A percentile compares a stretch with the other conserved stretches of the same genome.
phyloP scores from a whole-genome alignment of 2,797 vertebrate species.

The Phrynocephalus forsythii region DNA sequence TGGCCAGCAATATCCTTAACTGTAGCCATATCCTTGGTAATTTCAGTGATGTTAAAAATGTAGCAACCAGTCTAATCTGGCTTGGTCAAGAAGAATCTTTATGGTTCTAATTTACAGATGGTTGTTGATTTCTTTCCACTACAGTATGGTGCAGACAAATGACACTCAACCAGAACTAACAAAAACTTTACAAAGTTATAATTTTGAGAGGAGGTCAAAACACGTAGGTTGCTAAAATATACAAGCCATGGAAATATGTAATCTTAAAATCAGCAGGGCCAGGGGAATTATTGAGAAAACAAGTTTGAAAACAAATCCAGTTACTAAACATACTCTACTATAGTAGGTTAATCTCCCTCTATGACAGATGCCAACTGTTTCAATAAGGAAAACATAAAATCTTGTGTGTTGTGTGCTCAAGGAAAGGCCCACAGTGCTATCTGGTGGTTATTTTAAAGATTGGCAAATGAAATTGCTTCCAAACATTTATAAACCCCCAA shows the following conservation, averaged over 20 bases:
- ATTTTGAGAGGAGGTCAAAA: neutral
- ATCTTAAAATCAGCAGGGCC: neutral
- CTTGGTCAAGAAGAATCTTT: neutral
- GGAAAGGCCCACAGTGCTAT: constrained; percentile 68
- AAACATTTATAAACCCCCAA: neutral
- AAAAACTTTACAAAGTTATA: neutral
- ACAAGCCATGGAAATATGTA: neutral
- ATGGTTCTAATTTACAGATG: neutral
- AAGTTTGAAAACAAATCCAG: constrained; percentile 30
- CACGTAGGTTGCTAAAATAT: neutral
- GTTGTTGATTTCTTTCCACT: neutral
- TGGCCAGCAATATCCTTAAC: too few species aligned
- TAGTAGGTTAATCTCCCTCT: constrained; percentile 50
- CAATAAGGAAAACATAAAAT: constrained; percentile 31
- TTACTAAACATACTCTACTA: constrained; percentile 11
- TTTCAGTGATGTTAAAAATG: neutral
- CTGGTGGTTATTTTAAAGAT: constrained; percentile 66
- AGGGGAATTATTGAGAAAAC: neutral
- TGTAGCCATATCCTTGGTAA: neutral
- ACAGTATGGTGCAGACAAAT: neutral
- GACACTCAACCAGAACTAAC: neutral
- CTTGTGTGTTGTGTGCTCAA: neutral
- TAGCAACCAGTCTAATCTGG: constrained; percentile 15
- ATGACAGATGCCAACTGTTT: constrained; percentile 47
- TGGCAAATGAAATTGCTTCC: fast-evolving